Conservation (phyloP, 2,888 invertebrate genomes). For the Cerceris ruficornis region DNA sequence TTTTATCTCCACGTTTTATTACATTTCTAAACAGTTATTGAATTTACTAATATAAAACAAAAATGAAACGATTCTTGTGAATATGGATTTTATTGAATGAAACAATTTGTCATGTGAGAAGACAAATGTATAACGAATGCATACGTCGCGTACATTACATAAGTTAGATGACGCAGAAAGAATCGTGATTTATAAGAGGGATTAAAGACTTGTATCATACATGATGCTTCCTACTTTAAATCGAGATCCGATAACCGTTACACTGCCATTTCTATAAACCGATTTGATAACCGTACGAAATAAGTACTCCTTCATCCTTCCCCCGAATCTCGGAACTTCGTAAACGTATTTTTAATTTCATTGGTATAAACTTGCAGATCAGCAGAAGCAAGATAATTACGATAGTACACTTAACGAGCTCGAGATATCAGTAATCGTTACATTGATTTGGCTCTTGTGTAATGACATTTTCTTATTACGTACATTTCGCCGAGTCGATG, state of each 20-base stretch:
- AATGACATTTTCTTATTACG: not conserved
- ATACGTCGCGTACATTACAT: conserved; percentile 38
- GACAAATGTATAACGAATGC: conserved; percentile 16
- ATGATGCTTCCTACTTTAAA: conserved; percentile 5
- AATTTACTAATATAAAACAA: too few species aligned
- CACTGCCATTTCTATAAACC: too few species aligned
- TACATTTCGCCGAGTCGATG: not conserved
- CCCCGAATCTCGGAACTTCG: not conserved
- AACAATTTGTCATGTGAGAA: conserved; percentile 41
- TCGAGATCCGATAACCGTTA: conserved; percentile 12
- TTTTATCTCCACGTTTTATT: conserved; percentile 2
- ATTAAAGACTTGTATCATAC: conserved; percentile 5
- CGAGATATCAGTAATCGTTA: not conserved
- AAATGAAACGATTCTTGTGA: too few species aligned
- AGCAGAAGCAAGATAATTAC: not conserved
- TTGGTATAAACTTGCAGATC: not conserved
- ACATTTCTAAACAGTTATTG: not conserved
- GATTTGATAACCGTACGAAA: too few species aligned
- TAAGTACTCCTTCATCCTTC: too few species aligned
- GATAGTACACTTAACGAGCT: not conserved
- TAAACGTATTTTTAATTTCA: not conserved
- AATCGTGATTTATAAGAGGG: conserved; percentile 36
- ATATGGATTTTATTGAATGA: conserved; percentile 26
- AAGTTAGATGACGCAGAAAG: conserved; percentile 34
- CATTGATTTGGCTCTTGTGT: not conserved